Conservation (phyloP, 2,888 invertebrate genomes). For the Odontothrips loti region DNA sequence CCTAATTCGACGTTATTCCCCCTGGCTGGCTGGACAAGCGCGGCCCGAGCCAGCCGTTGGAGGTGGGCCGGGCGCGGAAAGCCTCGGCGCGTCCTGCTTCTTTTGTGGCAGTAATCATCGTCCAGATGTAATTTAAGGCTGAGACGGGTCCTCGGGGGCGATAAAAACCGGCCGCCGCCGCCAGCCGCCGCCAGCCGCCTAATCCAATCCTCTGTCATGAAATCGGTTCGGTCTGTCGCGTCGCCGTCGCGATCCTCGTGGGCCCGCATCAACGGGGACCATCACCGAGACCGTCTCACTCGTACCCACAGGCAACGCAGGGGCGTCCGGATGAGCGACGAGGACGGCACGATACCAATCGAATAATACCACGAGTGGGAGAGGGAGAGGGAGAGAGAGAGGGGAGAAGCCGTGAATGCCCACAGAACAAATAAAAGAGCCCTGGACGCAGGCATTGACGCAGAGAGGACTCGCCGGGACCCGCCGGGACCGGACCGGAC, state of each 20-base stretch:
- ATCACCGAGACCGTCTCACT: neutral
- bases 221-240: conserved; percentile 9
- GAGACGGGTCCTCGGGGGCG: neutral
- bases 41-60: too few species aligned
- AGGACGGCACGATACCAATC: too few species aligned
- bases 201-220: conserved; percentile 11
- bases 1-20: too few species aligned
- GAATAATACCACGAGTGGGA: too few species aligned
- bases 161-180: neutral
- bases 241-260: neutral
- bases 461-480: neutral
- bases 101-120: conserved; percentile 1
- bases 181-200: neutral
- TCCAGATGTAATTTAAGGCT: neutral
- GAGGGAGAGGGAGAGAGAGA: too few species aligned
- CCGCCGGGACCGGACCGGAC: conserved; percentile 2
- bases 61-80: too few species aligned
- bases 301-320: neutral
- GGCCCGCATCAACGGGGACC: neutral
- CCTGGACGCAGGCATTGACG: neutral
- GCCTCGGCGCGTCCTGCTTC: neutral
- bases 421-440: conserved; percentile 11
- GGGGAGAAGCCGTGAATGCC: neutral
- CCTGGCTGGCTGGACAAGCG: too few species aligned
- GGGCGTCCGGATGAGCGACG: neutral